Evolutionary conservation across 2,113 vertebrate species (phyloP).

Genomic region (Polyodon spathula): DNA sequence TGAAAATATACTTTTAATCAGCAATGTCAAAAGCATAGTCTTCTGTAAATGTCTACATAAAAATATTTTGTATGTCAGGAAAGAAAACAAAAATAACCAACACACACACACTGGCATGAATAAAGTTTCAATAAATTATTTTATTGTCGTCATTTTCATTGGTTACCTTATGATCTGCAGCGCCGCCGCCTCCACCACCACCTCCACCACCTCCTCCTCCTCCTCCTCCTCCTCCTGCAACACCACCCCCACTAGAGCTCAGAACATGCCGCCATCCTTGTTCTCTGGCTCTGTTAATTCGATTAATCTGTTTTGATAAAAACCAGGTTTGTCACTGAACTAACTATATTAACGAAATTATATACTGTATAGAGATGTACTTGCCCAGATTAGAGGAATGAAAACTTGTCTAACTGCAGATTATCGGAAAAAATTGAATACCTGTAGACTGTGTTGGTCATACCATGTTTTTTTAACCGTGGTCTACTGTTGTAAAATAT

Average conservation of each 20-base stretch:
- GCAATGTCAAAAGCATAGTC: too few relatives aligned
- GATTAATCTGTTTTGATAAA: slow-evolving; percentile 64
- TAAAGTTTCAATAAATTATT: background rate
- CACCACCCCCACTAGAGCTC: slow-evolving; percentile 72
- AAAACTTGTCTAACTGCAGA: too few relatives aligned
- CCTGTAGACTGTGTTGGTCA: too few relatives aligned
- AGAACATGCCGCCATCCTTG: slow-evolving; percentile 91
- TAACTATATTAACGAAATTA: too few relatives aligned
- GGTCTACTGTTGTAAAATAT: too few relatives aligned
- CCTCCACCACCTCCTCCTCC: slow-evolving; percentile 25
- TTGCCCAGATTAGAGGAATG: too few relatives aligned
- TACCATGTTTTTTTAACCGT: too few relatives aligned
- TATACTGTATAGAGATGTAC: too few relatives aligned
- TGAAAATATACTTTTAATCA: too few relatives aligned
- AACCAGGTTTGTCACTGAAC: background rate
- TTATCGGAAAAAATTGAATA: too few relatives aligned
- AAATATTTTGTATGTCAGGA: too few relatives aligned
- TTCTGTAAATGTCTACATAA: too few relatives aligned
- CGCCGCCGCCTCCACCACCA: slow-evolving; percentile 46
- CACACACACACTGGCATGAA: background rate
- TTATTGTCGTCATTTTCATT: background rate
- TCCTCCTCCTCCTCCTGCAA: slow-evolving; percentile 47
- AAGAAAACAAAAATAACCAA: background rate
- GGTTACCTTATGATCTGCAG: slow-evolving; percentile 58
- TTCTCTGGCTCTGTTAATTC: slow-evolving; percentile 89